Percentiles rank a stretch among this genome's conserved stretches.
These are phyloP conservation scores for Tretioscincus oriximinensis DNA, from an alignment of 2,113 vertebrate genomes.

Conservation along the genomic window DNA sequence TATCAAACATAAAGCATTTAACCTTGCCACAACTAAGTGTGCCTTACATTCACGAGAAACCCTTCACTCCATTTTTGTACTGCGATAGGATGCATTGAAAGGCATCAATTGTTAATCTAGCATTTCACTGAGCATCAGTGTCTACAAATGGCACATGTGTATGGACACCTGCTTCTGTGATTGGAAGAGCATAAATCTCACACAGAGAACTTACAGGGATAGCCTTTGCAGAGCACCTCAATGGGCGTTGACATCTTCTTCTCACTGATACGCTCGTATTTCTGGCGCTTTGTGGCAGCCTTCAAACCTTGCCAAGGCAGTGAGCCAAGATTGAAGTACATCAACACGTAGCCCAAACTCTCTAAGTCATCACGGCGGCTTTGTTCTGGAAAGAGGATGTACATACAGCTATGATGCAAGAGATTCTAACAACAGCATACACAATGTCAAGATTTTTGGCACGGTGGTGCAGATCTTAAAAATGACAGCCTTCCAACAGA, in stretches of 20 bases:
- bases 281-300: constrained; percentile 96
- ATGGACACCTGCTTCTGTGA: too few relatives aligned
- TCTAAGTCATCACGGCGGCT: constrained; percentile 95
- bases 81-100: neutral
- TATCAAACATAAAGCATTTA: too few relatives aligned
- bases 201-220: constrained; percentile 86
- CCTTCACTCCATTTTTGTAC: too few relatives aligned
- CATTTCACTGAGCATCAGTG: neutral
- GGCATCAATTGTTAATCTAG: neutral
- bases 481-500: too few relatives aligned
- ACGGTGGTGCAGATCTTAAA: too few relatives aligned
- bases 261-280: constrained; percentile 97
- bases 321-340: constrained; percentile 98
- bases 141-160: neutral
- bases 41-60: too few relatives aligned
- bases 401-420: constrained; percentile 37
- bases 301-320: constrained; percentile 98
- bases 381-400: constrained; percentile 80
- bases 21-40: neutral
- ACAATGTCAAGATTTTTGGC: neutral
- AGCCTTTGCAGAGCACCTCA: constrained; percentile 96
- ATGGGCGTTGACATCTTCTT: constrained; percentile 99
- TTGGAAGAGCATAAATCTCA: too few relatives aligned
- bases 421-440: constrained; percentile 18
- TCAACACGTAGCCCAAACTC: constrained; percentile 94